A percentile compares a stretch with the other conserved stretches of the same genome.
Evolutionary conservation across 2,888 invertebrate genomes (phyloP).

Genomic region (Luperina testacea): DNA sequence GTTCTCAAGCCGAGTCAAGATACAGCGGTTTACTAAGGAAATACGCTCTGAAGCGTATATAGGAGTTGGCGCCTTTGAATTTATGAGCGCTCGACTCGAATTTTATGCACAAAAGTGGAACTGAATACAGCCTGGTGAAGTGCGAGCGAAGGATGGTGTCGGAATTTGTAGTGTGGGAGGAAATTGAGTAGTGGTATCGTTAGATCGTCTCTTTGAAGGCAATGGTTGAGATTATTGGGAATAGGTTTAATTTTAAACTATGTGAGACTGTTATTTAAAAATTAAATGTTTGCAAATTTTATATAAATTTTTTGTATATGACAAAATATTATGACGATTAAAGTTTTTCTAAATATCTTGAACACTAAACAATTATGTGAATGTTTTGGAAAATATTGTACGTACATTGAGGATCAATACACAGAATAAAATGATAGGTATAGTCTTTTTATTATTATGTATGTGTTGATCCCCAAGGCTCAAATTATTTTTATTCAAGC

Average conservation of each 20-base stretch:
- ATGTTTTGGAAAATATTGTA: background rate
- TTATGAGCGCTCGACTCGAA: conserved; percentile 57
- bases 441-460: background rate
- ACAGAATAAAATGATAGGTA: background rate
- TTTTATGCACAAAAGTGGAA: conserved; percentile 64
- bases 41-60: conserved; percentile 62
- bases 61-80: conserved; percentile 66
- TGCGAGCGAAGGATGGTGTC: conserved; percentile 19
- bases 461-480: background rate
- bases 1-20: conserved; percentile 67
- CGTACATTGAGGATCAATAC: background rate
- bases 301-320: no score
- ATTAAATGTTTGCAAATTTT: background rate
- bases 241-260: background rate
- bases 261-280: background rate
- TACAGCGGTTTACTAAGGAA: conserved; percentile 67
- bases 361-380: no score
- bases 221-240: background rate
- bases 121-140: conserved; percentile 45
- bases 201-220: conserved; percentile 4
- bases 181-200: conserved; percentile 44
- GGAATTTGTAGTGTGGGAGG: conserved; percentile 41
- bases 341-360: no score
- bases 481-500: background rate
- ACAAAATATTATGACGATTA: no score